Percentiles rank a stretch among this genome's conserved stretches.
Conservation (phyloP, 1,140 invertebrate genomes). For the Homarus americanus region DNA sequence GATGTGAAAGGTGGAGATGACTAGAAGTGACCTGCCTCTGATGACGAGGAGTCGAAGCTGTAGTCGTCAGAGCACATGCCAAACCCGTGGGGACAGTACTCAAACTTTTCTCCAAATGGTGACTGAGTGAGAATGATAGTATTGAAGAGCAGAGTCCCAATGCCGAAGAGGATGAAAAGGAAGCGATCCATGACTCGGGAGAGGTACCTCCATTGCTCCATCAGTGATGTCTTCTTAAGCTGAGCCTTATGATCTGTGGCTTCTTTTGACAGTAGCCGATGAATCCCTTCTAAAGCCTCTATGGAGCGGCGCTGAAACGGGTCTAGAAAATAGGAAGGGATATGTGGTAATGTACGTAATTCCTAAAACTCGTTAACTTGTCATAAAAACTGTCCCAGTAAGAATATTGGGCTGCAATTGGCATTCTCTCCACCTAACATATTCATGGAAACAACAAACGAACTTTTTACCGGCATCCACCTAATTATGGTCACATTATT, state of each 20-base stretch:
- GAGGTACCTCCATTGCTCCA: constrained; percentile 61
- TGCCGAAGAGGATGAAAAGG: constrained; percentile 52
- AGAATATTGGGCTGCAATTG: too few relatives aligned
- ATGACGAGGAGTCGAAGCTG: background rate
- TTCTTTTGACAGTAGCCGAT: background rate
- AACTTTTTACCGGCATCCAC: too few relatives aligned
- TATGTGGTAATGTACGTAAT: too few relatives aligned
- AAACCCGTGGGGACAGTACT: constrained; percentile 48
- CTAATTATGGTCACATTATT: too few relatives aligned
- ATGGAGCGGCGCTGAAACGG: constrained; percentile 44
- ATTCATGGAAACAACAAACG: too few relatives aligned
- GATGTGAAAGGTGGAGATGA: too few relatives aligned
- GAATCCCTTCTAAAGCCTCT: constrained; percentile 47
- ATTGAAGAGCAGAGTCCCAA: constrained; percentile 60
- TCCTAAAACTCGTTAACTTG: too few relatives aligned
- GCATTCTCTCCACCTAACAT: too few relatives aligned
- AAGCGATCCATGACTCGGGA: constrained; percentile 55
- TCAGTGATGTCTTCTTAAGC: background rate
- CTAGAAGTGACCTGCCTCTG: too few relatives aligned
- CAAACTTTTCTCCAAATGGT: constrained; percentile 54
- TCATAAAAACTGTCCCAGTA: too few relatives aligned
- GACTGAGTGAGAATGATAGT: constrained; percentile 61
- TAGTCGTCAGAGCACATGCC: constrained; percentile 39
- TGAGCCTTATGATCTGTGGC: background rate
- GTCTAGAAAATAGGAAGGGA: constrained; percentile 47